A percentile compares a stretch with the other conserved stretches of the same genome.
These are phyloP conservation scores for Tachysurus vachellii DNA, from an alignment of 2,113 vertebrate species.

Conservation along the genomic window DNA sequence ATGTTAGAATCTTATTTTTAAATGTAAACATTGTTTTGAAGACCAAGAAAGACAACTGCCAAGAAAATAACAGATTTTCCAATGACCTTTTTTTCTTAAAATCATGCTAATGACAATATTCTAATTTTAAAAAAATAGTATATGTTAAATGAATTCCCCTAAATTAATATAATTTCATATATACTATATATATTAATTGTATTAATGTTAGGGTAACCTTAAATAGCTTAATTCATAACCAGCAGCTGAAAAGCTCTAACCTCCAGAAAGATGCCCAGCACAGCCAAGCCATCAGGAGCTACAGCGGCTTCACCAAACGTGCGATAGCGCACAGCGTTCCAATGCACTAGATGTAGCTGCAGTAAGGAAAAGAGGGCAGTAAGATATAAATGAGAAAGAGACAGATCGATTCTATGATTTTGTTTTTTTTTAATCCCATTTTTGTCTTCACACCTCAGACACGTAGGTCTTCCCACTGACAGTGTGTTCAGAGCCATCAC, in stretches of 20 bases:
- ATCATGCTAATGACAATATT: background rate
- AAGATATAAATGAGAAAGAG: background rate
- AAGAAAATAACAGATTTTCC: background rate
- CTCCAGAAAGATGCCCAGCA: constrained; percentile 91
- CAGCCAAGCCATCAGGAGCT: constrained; percentile 88
- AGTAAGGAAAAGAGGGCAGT: constrained; percentile 1
- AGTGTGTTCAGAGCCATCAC: constrained; percentile 89
- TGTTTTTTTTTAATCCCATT: background rate
- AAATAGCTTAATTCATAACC: background rate
- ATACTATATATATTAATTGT: too few species aligned
- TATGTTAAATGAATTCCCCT: background rate
- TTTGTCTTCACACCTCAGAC: constrained; percentile 79
- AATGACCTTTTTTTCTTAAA: background rate
- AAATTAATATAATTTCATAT: too few species aligned
- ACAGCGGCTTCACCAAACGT: constrained; percentile 84
- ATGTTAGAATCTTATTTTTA: background rate
- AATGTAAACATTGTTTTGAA: background rate
- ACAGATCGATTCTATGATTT: background rate
- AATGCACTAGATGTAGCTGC: constrained; percentile 96
- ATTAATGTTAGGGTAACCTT: background rate
- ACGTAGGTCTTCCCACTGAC: constrained; percentile 83
- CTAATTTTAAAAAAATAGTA: background rate
- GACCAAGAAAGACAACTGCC: background rate
- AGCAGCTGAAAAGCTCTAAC: constrained; percentile 67
- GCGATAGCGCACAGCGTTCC: constrained; percentile 89